Base-by-base conservation (phyloP, 1,140 invertebrate species). In the Galleria mellonella region DNA sequence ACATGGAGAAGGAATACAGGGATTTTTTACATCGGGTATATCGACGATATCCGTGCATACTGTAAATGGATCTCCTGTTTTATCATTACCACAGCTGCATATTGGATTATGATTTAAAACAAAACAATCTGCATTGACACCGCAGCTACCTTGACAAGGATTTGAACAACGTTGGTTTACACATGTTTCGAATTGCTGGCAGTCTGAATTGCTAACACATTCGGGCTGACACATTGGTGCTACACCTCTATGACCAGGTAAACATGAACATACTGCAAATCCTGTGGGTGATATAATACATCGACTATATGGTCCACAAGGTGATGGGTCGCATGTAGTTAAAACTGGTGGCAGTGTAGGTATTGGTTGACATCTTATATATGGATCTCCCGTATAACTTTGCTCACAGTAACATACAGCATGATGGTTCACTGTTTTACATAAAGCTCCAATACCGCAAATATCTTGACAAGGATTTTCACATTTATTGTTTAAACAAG, bases 31-130 rank as follows among this genome's bases (percentile, higher is more conserved):
- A 32, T 83, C 72, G 31, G 76, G 77, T 54, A 68, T 68, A 43
- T 81, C 75, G 27, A 86, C 72, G 14, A 88, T 82, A 31, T 72
- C 72, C 38, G 88, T 87, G 62, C 95, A 96, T 32, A 89, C 90
- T 10, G 90, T 87, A 61, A 95, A 95, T 23, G 94, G 94, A 91
- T 96, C 93, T 13, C 94, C 94, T 49, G 90, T 88, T 68, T 90
- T 89, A 29, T 90, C 91, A n/a, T 87, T 74, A 14, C 91, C 88
- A 77, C 94, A 96, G 32, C 89, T 92, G 65, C 94, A 95, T 47
- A 95, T 91, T 1, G 94, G 94, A 75, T 94, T 94, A 62, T 95
- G 94, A 72, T 95, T 94, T 14, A 94, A 88, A 0, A 93, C 91
- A 13, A 89, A 88, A 72, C 94, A 96, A 11, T 90, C 63, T 9